Evolutionary conservation across 2,888 invertebrate genomes (phyloP).

Genomic region (Patella depressa): DNA sequence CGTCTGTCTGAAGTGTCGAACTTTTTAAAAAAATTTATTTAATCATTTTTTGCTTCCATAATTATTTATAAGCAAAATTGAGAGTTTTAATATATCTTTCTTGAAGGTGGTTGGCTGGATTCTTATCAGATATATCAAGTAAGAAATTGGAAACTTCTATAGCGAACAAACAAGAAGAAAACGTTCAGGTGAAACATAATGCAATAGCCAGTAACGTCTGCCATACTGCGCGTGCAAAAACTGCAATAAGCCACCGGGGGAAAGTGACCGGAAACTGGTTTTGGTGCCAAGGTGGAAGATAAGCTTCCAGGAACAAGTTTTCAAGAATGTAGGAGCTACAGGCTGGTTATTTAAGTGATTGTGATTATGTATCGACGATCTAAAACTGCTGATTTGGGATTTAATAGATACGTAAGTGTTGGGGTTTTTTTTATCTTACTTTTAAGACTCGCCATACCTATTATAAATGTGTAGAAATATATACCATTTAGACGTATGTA

Average conservation of each 20-base stretch:
- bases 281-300: constrained; percentile 1
- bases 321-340: neutral
- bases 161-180: too few species aligned
- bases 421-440: neutral
- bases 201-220: neutral
- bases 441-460: neutral
- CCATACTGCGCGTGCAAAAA: constrained; percentile 3
- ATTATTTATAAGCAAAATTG: too few species aligned
- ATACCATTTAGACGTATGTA: too few species aligned
- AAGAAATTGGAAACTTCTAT: too few species aligned
- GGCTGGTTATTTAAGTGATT: neutral
- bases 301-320: neutral
- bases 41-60: too few species aligned
- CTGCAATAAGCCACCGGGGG: neutral
- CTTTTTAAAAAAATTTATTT: too few species aligned
- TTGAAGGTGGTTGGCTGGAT: too few species aligned
- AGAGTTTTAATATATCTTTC: too few species aligned
- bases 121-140: too few species aligned
- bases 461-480: too few species aligned
- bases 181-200: too few species aligned
- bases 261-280: constrained; percentile 4
- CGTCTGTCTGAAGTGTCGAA: too few species aligned
- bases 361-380: neutral
- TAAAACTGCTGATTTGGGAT: neutral
- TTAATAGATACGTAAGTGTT: neutral